Conservation (phyloP, 2,113 vertebrate genomes). For the Pelecanus crispus region DNA sequence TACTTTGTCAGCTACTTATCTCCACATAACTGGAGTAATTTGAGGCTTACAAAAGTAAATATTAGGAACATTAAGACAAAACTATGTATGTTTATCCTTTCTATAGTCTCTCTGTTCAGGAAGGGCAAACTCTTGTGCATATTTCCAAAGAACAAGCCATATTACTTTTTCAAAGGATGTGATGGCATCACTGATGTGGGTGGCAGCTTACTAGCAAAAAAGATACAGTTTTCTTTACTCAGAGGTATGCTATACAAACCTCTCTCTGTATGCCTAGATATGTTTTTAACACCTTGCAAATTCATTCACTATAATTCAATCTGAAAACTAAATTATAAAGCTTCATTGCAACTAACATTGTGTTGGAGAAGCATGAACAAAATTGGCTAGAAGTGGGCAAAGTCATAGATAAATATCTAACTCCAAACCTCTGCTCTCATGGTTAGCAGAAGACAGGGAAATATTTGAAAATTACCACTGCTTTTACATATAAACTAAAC, state of each 20-base stretch:
- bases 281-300: background rate
- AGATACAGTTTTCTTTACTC: background rate
- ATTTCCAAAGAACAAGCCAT: background rate
- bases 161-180: background rate
- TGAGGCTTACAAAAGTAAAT: background rate
- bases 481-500: background rate
- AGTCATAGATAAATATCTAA: background rate
- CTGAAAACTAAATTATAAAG: background rate
- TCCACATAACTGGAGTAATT: background rate
- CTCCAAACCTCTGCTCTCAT: background rate
- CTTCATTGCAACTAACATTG: background rate
- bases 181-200: background rate
- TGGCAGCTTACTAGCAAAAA: background rate
- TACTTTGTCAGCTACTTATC: background rate
- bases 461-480: background rate
- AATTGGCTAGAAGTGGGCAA: background rate
- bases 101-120: background rate
- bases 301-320: background rate
- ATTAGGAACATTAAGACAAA: background rate
- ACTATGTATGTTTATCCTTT: background rate
- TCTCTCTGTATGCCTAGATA: background rate
- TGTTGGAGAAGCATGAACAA: background rate
- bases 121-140: background rate
- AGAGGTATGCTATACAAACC: background rate
- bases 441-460: background rate